phyloP scores from a whole-genome alignment of 2,113 vertebrate species.

The Grammomys dolichurus region DNA sequence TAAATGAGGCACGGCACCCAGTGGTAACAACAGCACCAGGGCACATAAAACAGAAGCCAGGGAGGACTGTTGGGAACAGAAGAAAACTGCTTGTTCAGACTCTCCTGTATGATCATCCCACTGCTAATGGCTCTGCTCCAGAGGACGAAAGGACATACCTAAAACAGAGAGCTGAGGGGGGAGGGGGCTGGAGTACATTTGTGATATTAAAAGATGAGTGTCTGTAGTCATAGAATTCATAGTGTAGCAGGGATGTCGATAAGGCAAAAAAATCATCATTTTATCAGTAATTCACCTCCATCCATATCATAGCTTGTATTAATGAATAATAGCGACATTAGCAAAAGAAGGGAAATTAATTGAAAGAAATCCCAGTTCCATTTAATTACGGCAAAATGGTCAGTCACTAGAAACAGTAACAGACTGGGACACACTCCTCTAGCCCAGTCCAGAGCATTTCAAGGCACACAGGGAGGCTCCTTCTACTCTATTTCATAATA shows the following conservation, averaged over 20 bases:
- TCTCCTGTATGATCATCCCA: neutral
- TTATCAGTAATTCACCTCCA: neutral
- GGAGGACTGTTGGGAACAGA: neutral
- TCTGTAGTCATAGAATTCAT: neutral
- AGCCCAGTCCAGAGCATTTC: neutral
- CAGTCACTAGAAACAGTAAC: neutral
- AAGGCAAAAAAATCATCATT: neutral
- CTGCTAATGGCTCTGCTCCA: constrained; percentile 59
- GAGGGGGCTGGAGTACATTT: neutral
- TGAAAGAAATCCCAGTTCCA: constrained; percentile 3
- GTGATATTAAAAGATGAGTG: neutral
- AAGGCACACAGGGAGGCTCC: neutral
- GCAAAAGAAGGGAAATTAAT: neutral
- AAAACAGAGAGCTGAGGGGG: neutral
- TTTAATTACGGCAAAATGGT: neutral
- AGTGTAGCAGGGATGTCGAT: neutral
- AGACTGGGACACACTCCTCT: neutral
- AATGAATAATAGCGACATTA: neutral
- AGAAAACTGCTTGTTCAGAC: constrained; percentile 35
- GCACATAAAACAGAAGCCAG: neutral
- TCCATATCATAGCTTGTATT: neutral
- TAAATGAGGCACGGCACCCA: constrained; percentile 36
- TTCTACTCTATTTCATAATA: constrained; percentile 50
- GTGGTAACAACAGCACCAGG: constrained; percentile 40
- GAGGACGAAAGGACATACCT: constrained; percentile 68